Conservation (phyloP, 2,888 invertebrate genomes). For the Andrena trimmerana region DNA sequence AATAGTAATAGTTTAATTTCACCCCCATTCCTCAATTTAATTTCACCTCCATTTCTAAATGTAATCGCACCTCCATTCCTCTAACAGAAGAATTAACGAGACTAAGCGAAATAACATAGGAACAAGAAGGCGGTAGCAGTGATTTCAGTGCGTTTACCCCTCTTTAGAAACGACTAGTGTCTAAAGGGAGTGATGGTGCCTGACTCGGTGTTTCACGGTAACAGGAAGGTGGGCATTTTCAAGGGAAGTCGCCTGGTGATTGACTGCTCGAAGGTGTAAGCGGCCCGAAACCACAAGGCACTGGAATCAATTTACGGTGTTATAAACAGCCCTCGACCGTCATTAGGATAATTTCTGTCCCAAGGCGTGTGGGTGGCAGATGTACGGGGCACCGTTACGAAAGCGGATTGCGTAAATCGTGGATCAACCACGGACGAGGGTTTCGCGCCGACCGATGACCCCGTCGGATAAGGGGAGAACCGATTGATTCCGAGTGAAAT, state of each 20-base stretch:
- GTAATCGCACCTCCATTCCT: too few relatives aligned
- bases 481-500: constrained; percentile 67
- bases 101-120: background rate
- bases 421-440: constrained; percentile 73
- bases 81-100: background rate
- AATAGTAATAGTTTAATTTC: too few relatives aligned
- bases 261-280: constrained; percentile 63
- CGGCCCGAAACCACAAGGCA: constrained; percentile 74
- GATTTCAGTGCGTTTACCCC: constrained; percentile 29
- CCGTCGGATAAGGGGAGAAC: constrained; percentile 56
- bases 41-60: too few relatives aligned
- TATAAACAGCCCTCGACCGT: constrained; percentile 77
- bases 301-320: constrained; percentile 77
- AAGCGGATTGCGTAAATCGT: constrained; percentile 76
- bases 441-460: constrained; percentile 69
- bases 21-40: too few relatives aligned
- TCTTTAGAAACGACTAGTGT: constrained; percentile 3
- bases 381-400: constrained; percentile 75
- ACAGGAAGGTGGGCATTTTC: constrained; percentile 53
- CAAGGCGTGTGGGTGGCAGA: constrained; percentile 82
- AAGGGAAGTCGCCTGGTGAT: constrained; percentile 53
- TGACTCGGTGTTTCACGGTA: constrained; percentile 32
- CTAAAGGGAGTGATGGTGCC: constrained; percentile 5
- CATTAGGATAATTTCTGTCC: constrained; percentile 82
- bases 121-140: constrained; percentile 9